Evolutionary conservation across 92 coral and sea anemone species (phyloP).

Genomic region (Zoanthus gigantus): DNA sequence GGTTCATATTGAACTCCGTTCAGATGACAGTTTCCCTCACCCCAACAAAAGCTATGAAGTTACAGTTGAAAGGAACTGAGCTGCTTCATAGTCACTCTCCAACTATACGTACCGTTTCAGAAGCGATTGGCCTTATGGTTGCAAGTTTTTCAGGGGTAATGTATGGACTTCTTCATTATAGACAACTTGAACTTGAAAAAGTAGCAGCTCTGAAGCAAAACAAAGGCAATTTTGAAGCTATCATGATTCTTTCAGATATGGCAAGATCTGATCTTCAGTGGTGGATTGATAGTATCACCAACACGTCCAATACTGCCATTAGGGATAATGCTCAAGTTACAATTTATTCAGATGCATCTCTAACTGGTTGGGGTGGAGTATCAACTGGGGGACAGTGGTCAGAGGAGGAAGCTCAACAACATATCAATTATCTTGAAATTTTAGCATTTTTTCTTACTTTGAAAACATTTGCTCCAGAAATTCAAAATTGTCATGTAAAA

Average conservation of each 20-base stretch:
- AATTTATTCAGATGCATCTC: conserved; percentile 59
- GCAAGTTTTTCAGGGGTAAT: conserved; percentile 52
- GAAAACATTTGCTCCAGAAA: conserved; percentile 23
- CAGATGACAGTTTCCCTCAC: conserved; percentile 37
- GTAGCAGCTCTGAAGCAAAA: conserved; percentile 13
- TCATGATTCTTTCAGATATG: conserved; percentile 35
- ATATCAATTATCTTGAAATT: conserved; percentile 57
- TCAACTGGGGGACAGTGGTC: conserved; percentile 43
- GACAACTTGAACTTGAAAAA: conserved; percentile 35
- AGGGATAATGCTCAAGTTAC: conserved; percentile 9
- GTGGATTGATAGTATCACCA: conserved; percentile 28
- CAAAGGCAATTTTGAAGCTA: conserved; percentile 43
- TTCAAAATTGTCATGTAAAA: conserved; percentile 30
- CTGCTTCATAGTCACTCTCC: not conserved
- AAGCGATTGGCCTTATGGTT: conserved; percentile 35
- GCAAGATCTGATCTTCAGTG: conserved; percentile 53
- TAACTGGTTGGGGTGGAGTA: conserved; percentile 54
- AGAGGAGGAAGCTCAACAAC: not conserved
- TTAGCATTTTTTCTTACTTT: conserved; percentile 52
- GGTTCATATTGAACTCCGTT: conserved; percentile 44
- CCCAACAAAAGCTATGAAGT: conserved; percentile 6
- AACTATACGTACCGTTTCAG: conserved; percentile 21
- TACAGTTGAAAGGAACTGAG: not conserved
- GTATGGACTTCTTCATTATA: conserved; percentile 48
- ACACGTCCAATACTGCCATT: conserved; percentile 30